Conservation (phyloP, 2,113 vertebrate genomes). For the Heloderma charlesbogerti region DNA sequence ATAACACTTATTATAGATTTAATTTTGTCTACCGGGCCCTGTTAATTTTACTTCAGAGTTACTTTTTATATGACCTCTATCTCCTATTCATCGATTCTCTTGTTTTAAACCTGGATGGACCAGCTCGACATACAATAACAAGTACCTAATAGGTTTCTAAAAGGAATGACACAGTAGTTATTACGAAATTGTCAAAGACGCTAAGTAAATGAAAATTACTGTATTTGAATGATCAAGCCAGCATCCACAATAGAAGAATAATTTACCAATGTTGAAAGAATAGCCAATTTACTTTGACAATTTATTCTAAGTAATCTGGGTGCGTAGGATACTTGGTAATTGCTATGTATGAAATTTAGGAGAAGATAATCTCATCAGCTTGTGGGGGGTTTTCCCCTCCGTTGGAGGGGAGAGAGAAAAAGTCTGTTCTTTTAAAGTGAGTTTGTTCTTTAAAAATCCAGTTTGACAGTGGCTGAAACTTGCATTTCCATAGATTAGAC, state of each 20-base stretch:
- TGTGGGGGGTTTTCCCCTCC: conserved; percentile 11
- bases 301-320: conserved; percentile 67
- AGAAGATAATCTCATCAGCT: conserved; percentile 35
- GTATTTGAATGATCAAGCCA: conserved; percentile 59
- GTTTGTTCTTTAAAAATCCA: conserved; percentile 55
- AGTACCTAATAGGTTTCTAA: conserved; percentile 67
- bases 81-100: conserved; percentile 57
- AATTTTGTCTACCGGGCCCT: conserved; percentile 45
- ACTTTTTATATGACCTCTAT: conserved; percentile 50
- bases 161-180: conserved; percentile 60
- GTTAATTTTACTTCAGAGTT: conserved; percentile 54
- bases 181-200: conserved; percentile 65
- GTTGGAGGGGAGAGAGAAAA: conserved; percentile 16
- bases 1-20: conserved; percentile 31
- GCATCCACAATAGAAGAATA: conserved; percentile 67
- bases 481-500: conserved; percentile 62
- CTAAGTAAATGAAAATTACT: conserved; percentile 69
- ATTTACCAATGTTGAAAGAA: conserved; percentile 74
- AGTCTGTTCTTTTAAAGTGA: conserved; percentile 43
- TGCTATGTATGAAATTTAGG: conserved; percentile 63
- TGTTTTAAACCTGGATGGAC: conserved; percentile 56
- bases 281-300: conserved; percentile 72
- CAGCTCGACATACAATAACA: conserved; percentile 58
- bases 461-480: conserved; percentile 54
- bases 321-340: conserved; percentile 51